Percentiles rank a stretch among this genome's conserved stretches.
These are phyloP conservation scores for Xerus inauris DNA, from an alignment of 2,113 vertebrate species.

Conservation along the genomic window DNA sequence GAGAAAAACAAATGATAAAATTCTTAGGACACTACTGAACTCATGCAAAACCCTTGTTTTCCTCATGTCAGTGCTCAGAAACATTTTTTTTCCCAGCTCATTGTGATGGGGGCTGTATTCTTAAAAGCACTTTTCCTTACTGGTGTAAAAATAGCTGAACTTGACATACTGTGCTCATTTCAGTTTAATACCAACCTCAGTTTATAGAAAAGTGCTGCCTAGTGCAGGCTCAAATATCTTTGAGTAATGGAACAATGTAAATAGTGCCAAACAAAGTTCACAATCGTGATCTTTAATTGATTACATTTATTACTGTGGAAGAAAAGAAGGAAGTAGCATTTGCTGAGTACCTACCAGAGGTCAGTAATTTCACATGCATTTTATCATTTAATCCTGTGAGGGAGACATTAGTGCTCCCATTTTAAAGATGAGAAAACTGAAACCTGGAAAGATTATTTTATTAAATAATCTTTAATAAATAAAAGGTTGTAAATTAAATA, in stretches of 20 bases:
- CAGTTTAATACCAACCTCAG: conserved; percentile 56
- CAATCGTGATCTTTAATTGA: conserved; percentile 31
- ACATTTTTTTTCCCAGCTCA: neutral
- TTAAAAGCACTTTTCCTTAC: conserved; percentile 50
- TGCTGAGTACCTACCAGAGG: neutral
- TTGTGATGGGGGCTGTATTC: neutral
- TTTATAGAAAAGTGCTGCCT: conserved; percentile 31
- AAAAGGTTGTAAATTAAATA: too few relatives aligned
- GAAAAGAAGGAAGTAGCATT: neutral
- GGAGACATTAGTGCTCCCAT: neutral
- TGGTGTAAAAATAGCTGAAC: conserved; percentile 52
- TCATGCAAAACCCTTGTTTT: neutral
- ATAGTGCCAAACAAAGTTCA: conserved; percentile 1
- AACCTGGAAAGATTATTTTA: neutral
- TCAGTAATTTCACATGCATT: neutral
- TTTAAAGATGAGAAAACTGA: conserved; percentile 19
- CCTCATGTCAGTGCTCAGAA: neutral
- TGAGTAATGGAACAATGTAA: neutral
- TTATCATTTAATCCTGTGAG: neutral
- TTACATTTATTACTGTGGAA: neutral
- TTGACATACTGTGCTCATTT: conserved; percentile 62
- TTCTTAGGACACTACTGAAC: neutral
- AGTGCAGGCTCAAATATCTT: conserved; percentile 13
- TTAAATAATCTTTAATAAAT: too few relatives aligned
- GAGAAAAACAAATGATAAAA: neutral